A percentile compares a stretch with the other conserved stretches of the same genome.
These are phyloP conservation scores for Resseliella maxima DNA, from an alignment of 2,888 invertebrate genomes.

Conservation along the genomic window DNA sequence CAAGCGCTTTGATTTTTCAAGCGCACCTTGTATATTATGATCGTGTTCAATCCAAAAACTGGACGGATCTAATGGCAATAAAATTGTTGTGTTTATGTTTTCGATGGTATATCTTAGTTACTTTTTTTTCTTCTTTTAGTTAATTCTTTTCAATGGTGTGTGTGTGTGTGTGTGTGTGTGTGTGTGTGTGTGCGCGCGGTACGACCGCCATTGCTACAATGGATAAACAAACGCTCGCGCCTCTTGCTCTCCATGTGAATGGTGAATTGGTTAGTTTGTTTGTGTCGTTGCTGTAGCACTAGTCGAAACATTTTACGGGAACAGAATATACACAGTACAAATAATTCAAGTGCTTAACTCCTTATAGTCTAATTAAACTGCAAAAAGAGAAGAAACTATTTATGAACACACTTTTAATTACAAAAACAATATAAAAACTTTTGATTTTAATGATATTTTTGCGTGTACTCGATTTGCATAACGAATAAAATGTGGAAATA, in stretches of 20 bases:
- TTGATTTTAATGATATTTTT: neutral
- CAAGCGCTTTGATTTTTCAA: neutral
- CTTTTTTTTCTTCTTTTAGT: neutral
- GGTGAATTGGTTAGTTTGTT: conserved; percentile 45
- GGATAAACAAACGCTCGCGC: conserved; percentile 26
- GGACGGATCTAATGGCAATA: conserved; percentile 29
- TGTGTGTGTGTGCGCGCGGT: neutral
- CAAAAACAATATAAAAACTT: neutral
- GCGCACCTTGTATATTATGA: conserved; percentile 17
- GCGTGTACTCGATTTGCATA: neutral
- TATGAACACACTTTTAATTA: neutral
- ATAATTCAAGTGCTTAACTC: neutral
- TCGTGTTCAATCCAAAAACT: neutral
- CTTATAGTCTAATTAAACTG: neutral
- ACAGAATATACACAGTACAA: neutral
- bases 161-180: neutral
- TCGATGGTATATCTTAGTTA: neutral
- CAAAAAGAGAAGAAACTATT: neutral
- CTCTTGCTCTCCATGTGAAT: conserved; percentile 51
- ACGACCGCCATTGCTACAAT: conserved; percentile 38
- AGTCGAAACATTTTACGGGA: neutral
- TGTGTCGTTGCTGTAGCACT: conserved; percentile 51
- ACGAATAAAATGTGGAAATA: neutral
- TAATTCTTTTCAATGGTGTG: neutral
- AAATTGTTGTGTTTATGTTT: neutral